Evolutionary conservation across 1,140 invertebrate species (phyloP).

Genomic region (Brachystomella parvula): DNA sequence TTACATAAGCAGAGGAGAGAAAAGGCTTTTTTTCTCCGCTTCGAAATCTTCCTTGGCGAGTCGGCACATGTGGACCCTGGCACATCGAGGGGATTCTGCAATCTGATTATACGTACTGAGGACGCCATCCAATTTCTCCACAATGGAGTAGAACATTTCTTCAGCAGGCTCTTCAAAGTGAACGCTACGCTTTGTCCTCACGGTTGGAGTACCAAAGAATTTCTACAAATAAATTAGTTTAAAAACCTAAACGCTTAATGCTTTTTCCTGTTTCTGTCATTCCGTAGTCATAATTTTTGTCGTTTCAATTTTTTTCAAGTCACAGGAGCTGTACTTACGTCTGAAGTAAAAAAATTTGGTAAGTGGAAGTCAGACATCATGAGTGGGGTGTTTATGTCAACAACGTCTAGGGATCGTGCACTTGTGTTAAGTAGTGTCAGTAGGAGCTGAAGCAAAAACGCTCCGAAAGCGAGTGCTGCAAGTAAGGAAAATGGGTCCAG

Average conservation of each 20-base stretch:
- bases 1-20: conserved; percentile 36
- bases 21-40: conserved; percentile 22
- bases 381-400: conserved; percentile 33
- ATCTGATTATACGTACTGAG: conserved; percentile 32
- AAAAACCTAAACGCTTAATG: not conserved
- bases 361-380: conserved; percentile 36
- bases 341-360: conserved; percentile 28
- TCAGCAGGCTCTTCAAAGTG: conserved; percentile 7
- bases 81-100: conserved; percentile 26
- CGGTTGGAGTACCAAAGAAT: conserved; percentile 36
- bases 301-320: conserved; percentile 1
- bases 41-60: conserved; percentile 26
- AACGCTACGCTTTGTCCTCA: conserved; percentile 21
- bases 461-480: conserved; percentile 37
- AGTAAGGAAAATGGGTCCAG: conserved; percentile 37
- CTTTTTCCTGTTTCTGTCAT: not conserved
- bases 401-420: conserved; percentile 34
- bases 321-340: conserved; percentile 29
- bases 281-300: not conserved
- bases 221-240: conserved; percentile 21
- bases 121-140: conserved; percentile 35
- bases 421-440: conserved; percentile 35
- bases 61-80: conserved; percentile 34
- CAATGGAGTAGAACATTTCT: conserved; percentile 25
- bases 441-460: conserved; percentile 37